These are phyloP conservation scores for Anguilla obscura DNA, from an alignment of 2,797 vertebrate species.

Conservation along the genomic window DNA sequence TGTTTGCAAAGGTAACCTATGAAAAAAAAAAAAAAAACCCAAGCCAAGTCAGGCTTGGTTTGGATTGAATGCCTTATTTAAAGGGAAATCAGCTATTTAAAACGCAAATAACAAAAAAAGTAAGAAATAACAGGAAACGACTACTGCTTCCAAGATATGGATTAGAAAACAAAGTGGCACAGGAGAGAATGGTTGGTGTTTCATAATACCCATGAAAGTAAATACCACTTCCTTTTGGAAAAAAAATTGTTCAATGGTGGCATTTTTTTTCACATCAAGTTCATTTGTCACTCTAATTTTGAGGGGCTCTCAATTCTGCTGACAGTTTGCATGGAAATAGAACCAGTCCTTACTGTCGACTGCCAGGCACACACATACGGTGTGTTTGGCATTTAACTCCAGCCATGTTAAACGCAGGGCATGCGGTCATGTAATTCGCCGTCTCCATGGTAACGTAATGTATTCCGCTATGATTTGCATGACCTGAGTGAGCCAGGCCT, in stretches of 20 bases:
- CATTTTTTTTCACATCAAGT: not conserved
- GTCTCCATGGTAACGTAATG: slow-evolving; percentile 13
- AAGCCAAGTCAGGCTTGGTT: too few species aligned
- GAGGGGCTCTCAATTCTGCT: not conserved
- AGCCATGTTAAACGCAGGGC: not conserved
- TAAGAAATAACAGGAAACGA: not conserved
- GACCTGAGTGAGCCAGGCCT: not conserved
- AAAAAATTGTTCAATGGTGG: not conserved
- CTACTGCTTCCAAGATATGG: not conserved
- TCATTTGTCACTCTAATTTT: not conserved
- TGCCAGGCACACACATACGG: not conserved
- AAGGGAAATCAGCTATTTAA: too few species aligned
- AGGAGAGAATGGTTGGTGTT: not conserved
- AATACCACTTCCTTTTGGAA: not conserved
- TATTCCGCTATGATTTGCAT: not conserved
- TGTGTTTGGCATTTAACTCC: not conserved
- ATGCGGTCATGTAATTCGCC: not conserved
- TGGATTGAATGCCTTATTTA: too few species aligned
- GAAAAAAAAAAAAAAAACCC: too few species aligned
- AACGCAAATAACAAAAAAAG: too few species aligned
- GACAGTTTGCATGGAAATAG: not conserved
- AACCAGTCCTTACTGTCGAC: not conserved
- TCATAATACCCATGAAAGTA: not conserved
- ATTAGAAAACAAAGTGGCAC: not conserved
- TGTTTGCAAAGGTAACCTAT: too few species aligned